phyloP scores from a whole-genome alignment of 2,113 vertebrate genomes.

The Corythornis madagascariensis region DNA sequence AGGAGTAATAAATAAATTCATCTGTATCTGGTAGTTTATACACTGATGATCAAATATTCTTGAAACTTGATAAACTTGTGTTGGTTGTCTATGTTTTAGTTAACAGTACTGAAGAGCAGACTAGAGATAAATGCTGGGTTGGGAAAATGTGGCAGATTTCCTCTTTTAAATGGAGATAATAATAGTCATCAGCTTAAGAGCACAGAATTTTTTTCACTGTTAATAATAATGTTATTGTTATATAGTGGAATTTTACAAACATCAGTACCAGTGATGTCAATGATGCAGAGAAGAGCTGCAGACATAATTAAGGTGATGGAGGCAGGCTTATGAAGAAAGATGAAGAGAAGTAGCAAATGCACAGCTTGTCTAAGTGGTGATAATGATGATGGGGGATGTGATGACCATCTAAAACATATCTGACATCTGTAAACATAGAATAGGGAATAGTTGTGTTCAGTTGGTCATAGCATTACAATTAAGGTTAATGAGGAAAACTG shows the following conservation, averaged over 20 bases:
- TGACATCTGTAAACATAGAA: slow-evolving; percentile 40
- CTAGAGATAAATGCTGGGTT: neutral
- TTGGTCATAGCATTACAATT: slow-evolving; percentile 41
- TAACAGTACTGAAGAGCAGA: neutral
- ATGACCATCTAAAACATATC: slow-evolving; percentile 8
- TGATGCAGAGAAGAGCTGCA: neutral
- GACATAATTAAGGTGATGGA: neutral
- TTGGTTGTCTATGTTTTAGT: neutral
- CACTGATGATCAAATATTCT: neutral
- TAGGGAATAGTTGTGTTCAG: slow-evolving; percentile 33
- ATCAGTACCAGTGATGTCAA: neutral
- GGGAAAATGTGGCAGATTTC: slow-evolving; percentile 13
- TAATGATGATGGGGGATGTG: slow-evolving; percentile 44
- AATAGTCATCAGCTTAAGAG: neutral
- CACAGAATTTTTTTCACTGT: neutral
- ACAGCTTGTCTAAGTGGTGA: slow-evolving; percentile 42
- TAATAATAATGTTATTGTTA: slow-evolving; percentile 20
- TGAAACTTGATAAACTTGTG: neutral
- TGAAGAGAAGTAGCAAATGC: slow-evolving; percentile 26
- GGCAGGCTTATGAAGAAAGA: neutral
- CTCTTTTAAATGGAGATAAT: neutral
- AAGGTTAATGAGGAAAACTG: slow-evolving; percentile 51
- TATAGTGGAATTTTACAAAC: neutral
- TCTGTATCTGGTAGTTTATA: neutral
- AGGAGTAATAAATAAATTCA: neutral